Base-by-base conservation (phyloP, 2,113 vertebrate genomes). In the Boulengeromyrus knoepffleri region DNA sequence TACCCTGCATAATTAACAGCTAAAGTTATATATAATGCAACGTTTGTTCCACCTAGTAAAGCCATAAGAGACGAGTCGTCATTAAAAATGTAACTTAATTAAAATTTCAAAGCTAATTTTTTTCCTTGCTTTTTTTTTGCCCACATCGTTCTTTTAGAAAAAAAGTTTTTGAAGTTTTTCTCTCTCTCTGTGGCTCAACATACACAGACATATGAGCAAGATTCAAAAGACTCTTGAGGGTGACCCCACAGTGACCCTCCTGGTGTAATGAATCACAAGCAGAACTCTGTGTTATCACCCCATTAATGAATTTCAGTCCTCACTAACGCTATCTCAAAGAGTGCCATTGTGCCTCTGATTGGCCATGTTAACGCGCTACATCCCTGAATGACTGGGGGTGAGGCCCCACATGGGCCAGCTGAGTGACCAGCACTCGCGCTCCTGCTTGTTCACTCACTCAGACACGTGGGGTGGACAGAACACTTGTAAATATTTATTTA, bases 251-350 rank as follows among this genome's bases (percentile, higher is more conserved):
- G 74, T 80, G 74, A 80, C 74, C 36, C 74, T 15, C 74, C 74
- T 19, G 74, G 74, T 42, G 74, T 80, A 80, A 80, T 80, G 74
- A 80, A 80, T 80, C 74, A 80, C 74, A 80, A 80, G 36, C 74
- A 80, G 74, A 80, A 42, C 15, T 39, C 74, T 80, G 74, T 80
- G 74, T 80, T 80, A 80, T 80, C 74, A 42, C 31, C 74, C 74
- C 74, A 80, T 80, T 80, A 80, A 80, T 80, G 74, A 80, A 80
- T 80, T 80, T 80, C 74, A 42, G 74, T 19, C 36, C 74, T 80
- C 74, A 19, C 74, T 80, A 42, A 80, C 74, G 74, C 74, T 80
- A 80, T 80, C 74, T 80, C 74, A 80, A 80, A 42, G 74, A 80
- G 74, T 80, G 74, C 74, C 74, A 80, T 80, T 80, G 74, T 80